phyloP scores from a whole-genome alignment of 2,888 invertebrate species.

The Conus canariensis region DNA sequence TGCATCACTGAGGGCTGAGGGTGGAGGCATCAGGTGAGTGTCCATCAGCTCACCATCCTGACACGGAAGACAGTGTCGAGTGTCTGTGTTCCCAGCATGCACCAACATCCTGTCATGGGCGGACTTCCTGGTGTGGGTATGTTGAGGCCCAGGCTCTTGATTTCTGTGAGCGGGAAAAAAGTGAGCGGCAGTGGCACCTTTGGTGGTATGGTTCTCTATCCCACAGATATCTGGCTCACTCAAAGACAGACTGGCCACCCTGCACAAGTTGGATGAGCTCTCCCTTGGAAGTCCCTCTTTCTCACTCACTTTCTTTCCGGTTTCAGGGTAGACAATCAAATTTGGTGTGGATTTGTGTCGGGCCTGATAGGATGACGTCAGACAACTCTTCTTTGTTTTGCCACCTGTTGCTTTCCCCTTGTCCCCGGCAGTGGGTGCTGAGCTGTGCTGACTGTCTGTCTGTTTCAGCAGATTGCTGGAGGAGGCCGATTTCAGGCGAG shows the following conservation, averaged over 20 bases:
- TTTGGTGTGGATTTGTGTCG: conserved; percentile 65
- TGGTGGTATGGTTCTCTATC: conserved; percentile 20
- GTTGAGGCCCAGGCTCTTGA: not conserved
- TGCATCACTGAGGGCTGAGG: not conserved
- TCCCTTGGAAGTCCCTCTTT: not conserved
- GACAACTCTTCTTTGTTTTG: conserved; percentile 26
- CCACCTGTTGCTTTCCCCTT: not conserved
- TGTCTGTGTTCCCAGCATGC: not conserved
- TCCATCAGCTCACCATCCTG: not conserved
- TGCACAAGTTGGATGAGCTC: conserved; percentile 46
- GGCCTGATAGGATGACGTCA: conserved; percentile 52
- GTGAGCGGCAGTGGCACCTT: not conserved
- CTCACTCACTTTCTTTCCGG: conserved; percentile 48
- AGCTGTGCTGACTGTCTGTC: not conserved
- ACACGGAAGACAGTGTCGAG: not conserved
- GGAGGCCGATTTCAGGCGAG: conserved; percentile 42
- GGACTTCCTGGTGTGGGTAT: not conserved
- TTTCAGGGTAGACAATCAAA: conserved; percentile 54
- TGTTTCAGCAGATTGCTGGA: conserved; percentile 25
- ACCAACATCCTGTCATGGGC: not conserved
- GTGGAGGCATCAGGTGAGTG: conserved; percentile 45
- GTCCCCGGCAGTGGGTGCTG: not conserved
- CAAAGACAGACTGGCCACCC: conserved; percentile 51
- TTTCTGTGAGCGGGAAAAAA: not conserved
- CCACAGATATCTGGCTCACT: conserved; percentile 59